Evolutionary conservation across 2,888 invertebrate genomes (phyloP), one percentile per base, ranked within the genome.

Genomic region (Orthosia gothica): DNA sequence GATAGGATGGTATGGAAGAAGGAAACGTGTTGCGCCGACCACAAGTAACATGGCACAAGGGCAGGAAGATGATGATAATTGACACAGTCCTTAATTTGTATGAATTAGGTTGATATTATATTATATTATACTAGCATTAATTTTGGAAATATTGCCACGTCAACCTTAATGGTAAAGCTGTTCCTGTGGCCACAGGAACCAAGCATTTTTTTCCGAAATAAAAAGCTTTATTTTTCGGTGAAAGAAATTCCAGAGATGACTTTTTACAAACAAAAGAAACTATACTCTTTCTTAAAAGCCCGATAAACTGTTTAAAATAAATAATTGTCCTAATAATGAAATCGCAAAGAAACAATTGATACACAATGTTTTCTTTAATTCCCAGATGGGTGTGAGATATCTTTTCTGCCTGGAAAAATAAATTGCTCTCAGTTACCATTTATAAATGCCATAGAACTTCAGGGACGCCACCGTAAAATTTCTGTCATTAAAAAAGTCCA

Each of bases 311-410:
- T 54, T 7, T 32, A 0, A 7, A 32, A 32, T 32, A 32, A 32
- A 32, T 32, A 32, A 2, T 32, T 32, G 7, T 32, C 0, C 32
- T 32, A 7, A 32, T 32, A 7, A 32, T 32, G 32, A 7, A 32
- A 54, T 20, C 13, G n/a, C 15, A 59, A 13, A 57, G 45, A 20
- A 32, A 32, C 11, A 74, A 62, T 62, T 67, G 78, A 74, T 65
- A 76, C 82, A 57, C 69, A 70, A 59, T 69, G 40, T 66, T 74
- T 71, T 77, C 63, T 73, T 77, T 68, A 61, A 79, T 78, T 77
- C 77, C 73, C 68, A 67, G 75, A 70, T 76, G 72, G 52, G 52
- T 50, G 68, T 59, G 61, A 81, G 61, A 70, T 63, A 70, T 3
- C 58, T 16, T 55, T 65, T 61, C 54, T 64, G 49, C 23, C 59